phyloP scores from a whole-genome alignment of 1,140 invertebrate genomes.

The Maniola jurtina region DNA sequence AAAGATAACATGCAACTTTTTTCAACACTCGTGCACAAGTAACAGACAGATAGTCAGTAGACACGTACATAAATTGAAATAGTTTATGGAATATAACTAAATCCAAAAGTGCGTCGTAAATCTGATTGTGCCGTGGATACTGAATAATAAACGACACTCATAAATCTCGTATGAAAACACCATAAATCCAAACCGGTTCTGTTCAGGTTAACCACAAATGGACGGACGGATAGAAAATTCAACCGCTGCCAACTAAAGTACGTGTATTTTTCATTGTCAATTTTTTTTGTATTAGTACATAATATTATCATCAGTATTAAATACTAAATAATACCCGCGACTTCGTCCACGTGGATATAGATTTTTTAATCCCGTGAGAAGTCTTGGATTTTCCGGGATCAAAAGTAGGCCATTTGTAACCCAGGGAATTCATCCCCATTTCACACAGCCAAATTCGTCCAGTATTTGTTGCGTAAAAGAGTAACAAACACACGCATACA shows the following conservation, averaged over 20 bases:
- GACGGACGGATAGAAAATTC: conserved; percentile 44
- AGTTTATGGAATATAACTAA: conserved; percentile 28
- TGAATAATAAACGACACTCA: conserved; percentile 67
- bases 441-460: too few relatives aligned
- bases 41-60: too few relatives aligned
- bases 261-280: conserved; percentile 14
- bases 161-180: conserved; percentile 71
- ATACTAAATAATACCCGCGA: too few relatives aligned
- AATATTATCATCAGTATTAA: background rate
- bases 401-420: too few relatives aligned
- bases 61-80: conserved; percentile 17
- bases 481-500: too few relatives aligned
- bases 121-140: conserved; percentile 61
- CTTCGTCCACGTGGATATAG: too few relatives aligned
- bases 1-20: too few relatives aligned
- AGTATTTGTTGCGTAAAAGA: too few relatives aligned
- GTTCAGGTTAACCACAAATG: conserved; percentile 57
- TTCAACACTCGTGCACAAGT: too few relatives aligned
- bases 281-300: background rate
- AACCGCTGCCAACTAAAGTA: conserved; percentile 27
- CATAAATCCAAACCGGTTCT: conserved; percentile 62
- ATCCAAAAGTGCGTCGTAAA: conserved; percentile 63
- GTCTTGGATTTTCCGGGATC: too few relatives aligned
- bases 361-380: too few relatives aligned
- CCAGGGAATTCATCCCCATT: too few relatives aligned